These are phyloP conservation scores for Lepisosteus oculatus DNA, from an alignment of 2,113 vertebrate genomes.

Conservation along the genomic window DNA sequence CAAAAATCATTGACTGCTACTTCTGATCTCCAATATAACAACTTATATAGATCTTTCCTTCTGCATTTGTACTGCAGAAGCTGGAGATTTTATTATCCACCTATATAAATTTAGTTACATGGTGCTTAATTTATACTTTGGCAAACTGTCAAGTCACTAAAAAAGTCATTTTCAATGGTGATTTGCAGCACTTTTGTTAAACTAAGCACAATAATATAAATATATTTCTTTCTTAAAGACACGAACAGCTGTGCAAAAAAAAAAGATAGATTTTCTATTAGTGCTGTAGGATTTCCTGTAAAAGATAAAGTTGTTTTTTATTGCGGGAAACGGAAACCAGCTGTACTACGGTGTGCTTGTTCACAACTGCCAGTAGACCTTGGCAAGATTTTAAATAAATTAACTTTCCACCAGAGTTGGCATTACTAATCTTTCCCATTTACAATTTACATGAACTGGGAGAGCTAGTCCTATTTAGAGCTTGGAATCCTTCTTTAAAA, in stretches of 20 bases:
- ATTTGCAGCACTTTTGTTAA: not conserved
- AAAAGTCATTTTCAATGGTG: not conserved
- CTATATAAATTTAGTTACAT: not conserved
- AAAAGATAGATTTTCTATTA: not conserved
- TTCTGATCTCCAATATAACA: no score
- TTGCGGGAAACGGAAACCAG: not conserved
- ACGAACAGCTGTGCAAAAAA: not conserved
- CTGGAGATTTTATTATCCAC: not conserved
- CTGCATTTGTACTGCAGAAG: no score
- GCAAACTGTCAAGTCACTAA: not conserved
- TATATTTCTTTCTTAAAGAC: not conserved
- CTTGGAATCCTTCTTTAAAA: no score
- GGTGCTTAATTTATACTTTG: not conserved
- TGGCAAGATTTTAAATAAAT: not conserved
- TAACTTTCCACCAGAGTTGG: not conserved
- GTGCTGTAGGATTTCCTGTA: not conserved
- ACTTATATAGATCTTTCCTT: no score
- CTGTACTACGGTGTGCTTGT: not conserved
- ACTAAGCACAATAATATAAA: constrained; percentile 1
- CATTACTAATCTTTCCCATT: not conserved
- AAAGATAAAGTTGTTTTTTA: constrained; percentile 5
- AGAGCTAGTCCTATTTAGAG: no score
- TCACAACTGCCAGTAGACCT: not conserved
- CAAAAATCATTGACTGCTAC: no score
- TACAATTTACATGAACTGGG: not conserved